A percentile compares a stretch with the other conserved stretches of the same genome.
Conservation (phyloP, 1,140 invertebrate species). For the Ctenoplectra terminalis region DNA sequence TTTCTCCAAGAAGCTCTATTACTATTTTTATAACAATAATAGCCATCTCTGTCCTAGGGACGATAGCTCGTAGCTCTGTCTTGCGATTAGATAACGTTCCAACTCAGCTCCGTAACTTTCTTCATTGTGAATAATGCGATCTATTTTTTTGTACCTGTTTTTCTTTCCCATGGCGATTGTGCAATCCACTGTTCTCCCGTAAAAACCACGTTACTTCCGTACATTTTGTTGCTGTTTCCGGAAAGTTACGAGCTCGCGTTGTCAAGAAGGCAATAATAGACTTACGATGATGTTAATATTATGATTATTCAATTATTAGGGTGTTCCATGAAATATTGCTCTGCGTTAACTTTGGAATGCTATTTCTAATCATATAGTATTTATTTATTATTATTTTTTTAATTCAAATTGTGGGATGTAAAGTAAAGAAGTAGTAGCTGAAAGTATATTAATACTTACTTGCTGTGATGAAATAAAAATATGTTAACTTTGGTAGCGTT, state of each 20-base stretch:
- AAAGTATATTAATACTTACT: too few relatives aligned
- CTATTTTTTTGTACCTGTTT: neutral
- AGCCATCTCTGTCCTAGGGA: neutral
- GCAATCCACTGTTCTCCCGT: neutral
- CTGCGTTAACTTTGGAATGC: too few relatives aligned
- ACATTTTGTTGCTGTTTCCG: conserved; percentile 15
- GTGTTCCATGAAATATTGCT: neutral
- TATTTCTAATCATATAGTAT: too few relatives aligned
- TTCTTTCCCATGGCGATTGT: neutral
- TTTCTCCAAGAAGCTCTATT: conserved; percentile 18
- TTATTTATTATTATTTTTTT: too few relatives aligned
- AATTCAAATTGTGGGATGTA: too few relatives aligned
- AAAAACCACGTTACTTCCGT: conserved; percentile 17
- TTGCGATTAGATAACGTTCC: conserved; percentile 35
- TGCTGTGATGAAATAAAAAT: too few relatives aligned
- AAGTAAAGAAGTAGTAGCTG: too few relatives aligned
- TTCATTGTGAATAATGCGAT: neutral
- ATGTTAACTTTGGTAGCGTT: too few relatives aligned
- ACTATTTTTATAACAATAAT: conserved; percentile 48
- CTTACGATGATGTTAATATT: neutral
- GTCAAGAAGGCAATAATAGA: conserved; percentile 11
- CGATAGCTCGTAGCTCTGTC: neutral
- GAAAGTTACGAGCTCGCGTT: neutral
- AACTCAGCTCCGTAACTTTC: conserved; percentile 18
- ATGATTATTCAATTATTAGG: neutral